Conservation (phyloP, 2,113 vertebrate genomes). For the Colistium nudipinnis region DNA sequence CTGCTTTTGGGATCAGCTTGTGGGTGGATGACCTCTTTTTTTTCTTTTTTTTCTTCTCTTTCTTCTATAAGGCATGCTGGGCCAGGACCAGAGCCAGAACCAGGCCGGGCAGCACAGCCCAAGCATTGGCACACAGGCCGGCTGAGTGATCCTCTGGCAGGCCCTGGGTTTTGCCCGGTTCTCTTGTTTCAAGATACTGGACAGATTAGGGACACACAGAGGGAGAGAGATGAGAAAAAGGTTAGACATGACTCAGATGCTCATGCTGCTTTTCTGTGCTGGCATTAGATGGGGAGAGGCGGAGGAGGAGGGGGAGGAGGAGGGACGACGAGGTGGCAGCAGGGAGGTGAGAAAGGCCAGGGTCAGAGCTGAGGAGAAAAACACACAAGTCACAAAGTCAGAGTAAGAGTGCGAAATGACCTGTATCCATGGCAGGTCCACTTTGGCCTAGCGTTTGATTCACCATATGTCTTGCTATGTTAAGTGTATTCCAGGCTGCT, state of each 20-base stretch:
- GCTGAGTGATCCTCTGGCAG: slow-evolving; percentile 64
- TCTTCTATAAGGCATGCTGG: slow-evolving; percentile 75
- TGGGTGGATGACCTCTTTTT: slow-evolving; percentile 77
- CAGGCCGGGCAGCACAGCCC: slow-evolving; percentile 70
- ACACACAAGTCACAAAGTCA: slow-evolving; percentile 38
- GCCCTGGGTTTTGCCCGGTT: slow-evolving; percentile 37
- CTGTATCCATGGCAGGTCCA: slow-evolving; percentile 28
- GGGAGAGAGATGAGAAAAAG: slow-evolving; percentile 62
- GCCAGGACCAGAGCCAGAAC: slow-evolving; percentile 72
- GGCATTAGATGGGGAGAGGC: slow-evolving; percentile 57
- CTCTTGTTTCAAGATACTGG: slow-evolving; percentile 62
- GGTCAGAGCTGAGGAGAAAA: slow-evolving; percentile 35
- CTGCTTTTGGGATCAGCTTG: slow-evolving; percentile 76
- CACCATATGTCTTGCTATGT: slow-evolving; percentile 62
- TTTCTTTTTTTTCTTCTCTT: slow-evolving; percentile 24
- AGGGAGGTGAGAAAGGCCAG: slow-evolving; percentile 30
- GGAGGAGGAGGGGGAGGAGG: slow-evolving; percentile 10
- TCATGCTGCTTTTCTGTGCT: slow-evolving; percentile 44
- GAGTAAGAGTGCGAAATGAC: slow-evolving; percentile 20
- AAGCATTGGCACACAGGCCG: slow-evolving; percentile 68
- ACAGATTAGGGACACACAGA: slow-evolving; percentile 56
- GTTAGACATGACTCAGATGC: slow-evolving; percentile 73
- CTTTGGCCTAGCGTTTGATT: slow-evolving; percentile 62
- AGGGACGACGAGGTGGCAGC: background rate
- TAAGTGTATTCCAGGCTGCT: slow-evolving; percentile 57